Base-by-base conservation (phyloP, 1,140 invertebrate species). In the Neodiprion virginianus region DNA sequence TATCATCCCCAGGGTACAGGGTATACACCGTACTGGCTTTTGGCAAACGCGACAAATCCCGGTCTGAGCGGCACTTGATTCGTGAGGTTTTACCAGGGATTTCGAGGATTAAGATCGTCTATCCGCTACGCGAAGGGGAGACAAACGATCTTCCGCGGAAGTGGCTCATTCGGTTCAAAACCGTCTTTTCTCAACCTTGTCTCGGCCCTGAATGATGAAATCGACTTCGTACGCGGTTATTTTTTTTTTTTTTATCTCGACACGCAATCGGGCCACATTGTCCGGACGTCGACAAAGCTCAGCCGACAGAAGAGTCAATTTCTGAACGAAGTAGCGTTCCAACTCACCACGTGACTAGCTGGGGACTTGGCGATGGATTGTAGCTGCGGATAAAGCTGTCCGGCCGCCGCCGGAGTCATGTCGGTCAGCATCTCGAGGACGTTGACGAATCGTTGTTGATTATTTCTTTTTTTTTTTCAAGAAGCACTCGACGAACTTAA, bases 361-460 rank as follows among this genome's bases (percentile, higher is more conserved):
- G 87, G 87, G 70, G 87, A 87, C 74, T 89, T 89, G 78, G 82
- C 82, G 82, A 88, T 88, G 75, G 86, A 87, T 76, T 89, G 87
- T 67, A 89, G 81, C 77, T 89, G 87, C 53, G 87, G 87, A 75
- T 89, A 88, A 17, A 89, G 87, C 79, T 89, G 87, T 78, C 87
- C 87, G 83, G 87, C 87, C 78, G 87, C 88, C 72, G 87, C 87
- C 80, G 88, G 88, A 61, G 86, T 88, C 88, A 89, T 89, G 79
- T 89, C 88, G 77, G 88, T 89, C 81, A 89, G 79, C 88, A 88
- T 89, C 80, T 82, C 80, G 79, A 65, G 40, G 17, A 17, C 48
- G 11, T 23, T 40, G 48, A 21, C 14, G 67, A 40, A 40, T 67
- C 2, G 61, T 66, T 66, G 4, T 11, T 40, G 53, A 61, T 61